These are phyloP conservation scores for Prunella strophiata DNA, from an alignment of 2,797 vertebrate genomes.

Conservation along the genomic window DNA sequence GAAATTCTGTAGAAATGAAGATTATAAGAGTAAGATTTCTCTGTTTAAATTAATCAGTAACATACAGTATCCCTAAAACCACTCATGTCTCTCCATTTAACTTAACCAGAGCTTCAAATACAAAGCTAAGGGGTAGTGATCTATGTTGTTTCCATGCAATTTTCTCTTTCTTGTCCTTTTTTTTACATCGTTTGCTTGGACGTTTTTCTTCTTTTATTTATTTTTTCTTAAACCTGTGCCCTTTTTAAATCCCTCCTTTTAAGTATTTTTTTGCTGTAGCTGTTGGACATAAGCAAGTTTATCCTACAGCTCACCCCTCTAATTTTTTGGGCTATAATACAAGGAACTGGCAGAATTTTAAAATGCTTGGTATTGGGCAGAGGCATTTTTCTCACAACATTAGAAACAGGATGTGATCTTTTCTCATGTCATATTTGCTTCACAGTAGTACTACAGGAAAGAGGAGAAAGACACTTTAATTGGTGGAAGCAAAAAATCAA, in stretches of 20 bases:
- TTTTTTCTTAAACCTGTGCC: background rate
- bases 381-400: background rate
- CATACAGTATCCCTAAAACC: background rate
- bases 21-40: background rate
- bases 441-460: background rate
- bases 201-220: accelerated
- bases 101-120: background rate
- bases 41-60: background rate
- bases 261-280: background rate
- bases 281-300: background rate
- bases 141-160: background rate
- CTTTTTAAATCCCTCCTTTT: background rate
- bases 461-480: background rate
- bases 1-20: background rate
- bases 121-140: background rate
- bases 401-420: background rate
- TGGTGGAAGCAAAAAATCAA: background rate
- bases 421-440: background rate
- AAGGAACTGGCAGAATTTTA: background rate
- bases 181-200: background rate
- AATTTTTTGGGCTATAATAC: background rate
- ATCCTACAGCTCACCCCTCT: background rate
- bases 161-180: background rate
- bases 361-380: background rate
- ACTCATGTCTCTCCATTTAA: background rate